phyloP scores from a whole-genome alignment of 1,140 invertebrate genomes.

The Drosophila burlai region DNA sequence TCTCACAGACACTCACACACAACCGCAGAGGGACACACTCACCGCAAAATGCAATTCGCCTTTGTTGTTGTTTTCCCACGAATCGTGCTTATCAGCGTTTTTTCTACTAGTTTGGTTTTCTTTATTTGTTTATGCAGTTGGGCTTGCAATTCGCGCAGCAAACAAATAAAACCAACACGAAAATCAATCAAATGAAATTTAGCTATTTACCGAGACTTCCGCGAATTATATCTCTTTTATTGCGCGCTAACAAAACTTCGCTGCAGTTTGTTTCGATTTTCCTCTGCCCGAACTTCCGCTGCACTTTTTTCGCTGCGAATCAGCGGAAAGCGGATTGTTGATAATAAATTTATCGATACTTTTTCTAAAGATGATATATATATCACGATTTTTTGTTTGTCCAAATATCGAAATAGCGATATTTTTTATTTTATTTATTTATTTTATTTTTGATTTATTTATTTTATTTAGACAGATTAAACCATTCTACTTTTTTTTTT shows the following conservation, averaged over 20 bases:
- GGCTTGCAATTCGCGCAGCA: constrained; percentile 14
- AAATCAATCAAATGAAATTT: constrained; percentile 38
- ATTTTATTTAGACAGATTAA: too few relatives aligned
- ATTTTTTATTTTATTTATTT: too few relatives aligned
- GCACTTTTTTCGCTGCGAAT: constrained; percentile 13
- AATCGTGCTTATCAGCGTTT: constrained; percentile 45
- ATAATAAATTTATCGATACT: too few relatives aligned
- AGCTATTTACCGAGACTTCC: constrained; percentile 4
- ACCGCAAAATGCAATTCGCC: constrained; percentile 35
- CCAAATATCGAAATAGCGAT: too few relatives aligned
- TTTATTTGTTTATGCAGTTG: constrained; percentile 18
- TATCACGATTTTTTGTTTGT: too few relatives aligned
- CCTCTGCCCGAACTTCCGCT: constrained; percentile 2
- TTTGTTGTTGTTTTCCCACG: constrained; percentile 25
- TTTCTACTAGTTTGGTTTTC: constrained; percentile 7
- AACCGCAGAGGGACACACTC: constrained; percentile 12
- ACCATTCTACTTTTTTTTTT: too few relatives aligned
- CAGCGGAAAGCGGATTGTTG: constrained; percentile 1
- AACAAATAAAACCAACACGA: constrained; percentile 33
- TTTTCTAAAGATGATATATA: too few relatives aligned
- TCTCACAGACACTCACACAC: constrained; percentile 1
- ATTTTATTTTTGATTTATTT: too few relatives aligned
- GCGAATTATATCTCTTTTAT: constrained; percentile 23
- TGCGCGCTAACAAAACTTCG: constrained; percentile 31
- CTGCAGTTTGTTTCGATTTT: constrained; percentile 6